Conservation (phyloP, 2,797 vertebrate species). For the Bradypodion pumilum region DNA sequence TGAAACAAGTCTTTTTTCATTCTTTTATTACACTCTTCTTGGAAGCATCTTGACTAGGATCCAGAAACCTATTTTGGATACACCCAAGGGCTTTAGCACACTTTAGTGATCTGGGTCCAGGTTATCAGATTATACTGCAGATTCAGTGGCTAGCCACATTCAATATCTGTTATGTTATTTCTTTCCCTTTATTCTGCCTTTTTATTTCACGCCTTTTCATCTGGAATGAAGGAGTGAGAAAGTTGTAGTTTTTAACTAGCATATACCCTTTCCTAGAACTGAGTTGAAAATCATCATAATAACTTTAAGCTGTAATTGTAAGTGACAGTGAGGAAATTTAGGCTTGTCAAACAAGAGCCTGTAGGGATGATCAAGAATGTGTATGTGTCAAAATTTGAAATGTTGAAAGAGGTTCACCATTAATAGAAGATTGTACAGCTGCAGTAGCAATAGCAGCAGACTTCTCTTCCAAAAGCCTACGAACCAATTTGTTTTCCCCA, state of each 20-base stretch:
- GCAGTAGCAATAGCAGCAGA: neutral
- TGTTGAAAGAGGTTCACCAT: too few species aligned
- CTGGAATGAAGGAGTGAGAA: neutral
- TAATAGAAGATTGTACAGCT: too few species aligned
- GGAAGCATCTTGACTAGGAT: neutral
- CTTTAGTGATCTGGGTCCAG: neutral
- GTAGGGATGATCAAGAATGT: neutral
- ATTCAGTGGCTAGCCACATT: neutral
- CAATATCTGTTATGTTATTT: neutral
- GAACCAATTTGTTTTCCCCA: too few species aligned
- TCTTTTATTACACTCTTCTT: conserved; percentile 8
- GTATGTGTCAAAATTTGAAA: neutral
- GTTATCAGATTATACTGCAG: neutral
- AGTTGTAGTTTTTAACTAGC: neutral
- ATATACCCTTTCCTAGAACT: neutral
- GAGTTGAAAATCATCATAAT: neutral
- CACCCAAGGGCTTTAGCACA: neutral
- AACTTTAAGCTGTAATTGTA: neutral
- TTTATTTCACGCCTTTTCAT: neutral
- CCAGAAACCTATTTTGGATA: neutral
- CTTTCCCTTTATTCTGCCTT: neutral
- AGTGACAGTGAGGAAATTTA: neutral
- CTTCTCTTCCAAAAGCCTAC: too few species aligned
- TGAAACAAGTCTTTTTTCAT: conserved; percentile 15
- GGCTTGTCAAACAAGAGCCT: too few species aligned